Base-by-base conservation (phyloP, 2,888 invertebrate species). In the Abrostola tripartita region DNA sequence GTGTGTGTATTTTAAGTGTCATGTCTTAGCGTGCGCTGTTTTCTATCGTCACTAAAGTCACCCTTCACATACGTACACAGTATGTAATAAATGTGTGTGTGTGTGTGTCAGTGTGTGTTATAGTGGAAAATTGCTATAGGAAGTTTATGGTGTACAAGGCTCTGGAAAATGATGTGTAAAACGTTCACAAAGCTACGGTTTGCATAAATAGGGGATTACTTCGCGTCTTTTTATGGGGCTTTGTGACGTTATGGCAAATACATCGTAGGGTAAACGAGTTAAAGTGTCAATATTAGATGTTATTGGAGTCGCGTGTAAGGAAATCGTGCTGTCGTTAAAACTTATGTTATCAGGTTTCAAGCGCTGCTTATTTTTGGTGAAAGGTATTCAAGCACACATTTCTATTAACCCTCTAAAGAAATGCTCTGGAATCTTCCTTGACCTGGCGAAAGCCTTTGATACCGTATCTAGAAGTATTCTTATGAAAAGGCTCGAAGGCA, bases 51-150 rank as follows among this genome's bases (percentile, higher is more conserved):
- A 50, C 50, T 41, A 14, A 49, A 56, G 49, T 49, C 37, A 58
- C 58, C 37, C 61, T 59, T 12, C 44, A 50, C 42, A 53, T 14
- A 55, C 52, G 55, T 42, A 40, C 10, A 55, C 24, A 12, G 5
- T 24, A 41, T 54, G 44, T n/a, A n/a, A n/a, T n/a, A n/a, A n/a
- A n/a, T 52, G n/a, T 8, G 24, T 49, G 42, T 52, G 41, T 44
- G 10, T 68, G 0, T 38, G 0, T 42, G 6, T 59, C 10, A 52
- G 52, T 64, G 65, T 55, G 67, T 71, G 59, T 50, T 65, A 71
- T 74, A 61, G 76, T 79, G 77, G 82, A 82, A 82, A 82, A 82
- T 82, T 75, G 79, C 73, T 76, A 76, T 74, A 62, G 69, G 71
- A 61, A 68, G 62, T 74, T 75, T 72, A 76, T 74, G 66, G 71